Evolutionary conservation across 1,140 invertebrate species (phyloP), one percentile per base, ranked within the genome.

Genomic region (Rhopalosiphum maidis): DNA sequence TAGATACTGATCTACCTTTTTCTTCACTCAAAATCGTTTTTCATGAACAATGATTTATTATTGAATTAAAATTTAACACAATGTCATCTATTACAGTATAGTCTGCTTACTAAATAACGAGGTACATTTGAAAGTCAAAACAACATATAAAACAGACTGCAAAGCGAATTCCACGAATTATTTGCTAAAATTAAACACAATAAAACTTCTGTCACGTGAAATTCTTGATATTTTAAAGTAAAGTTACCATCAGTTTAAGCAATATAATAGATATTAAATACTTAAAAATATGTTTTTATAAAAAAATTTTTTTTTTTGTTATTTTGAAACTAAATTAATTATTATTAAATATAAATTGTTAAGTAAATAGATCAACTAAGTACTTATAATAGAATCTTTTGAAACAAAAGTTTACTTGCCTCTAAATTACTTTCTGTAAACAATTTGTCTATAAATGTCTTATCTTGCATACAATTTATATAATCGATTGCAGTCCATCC

Each of bases 401-500:
- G 4, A 46, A 25, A 46, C 37, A 88, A 88, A 60, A 68, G n/a
- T 30, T 15, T 51, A 85, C 35, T 55, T 43, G 86, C 91, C 82
- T 54, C 37, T 37, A 86, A 93, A 93, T 3, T 9, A 35, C 1
- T 93, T 41, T 85, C 82, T n/a, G 37, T 18, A 21, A 86, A 85
- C 3, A 55, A 41, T 37, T 82, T 22, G 95, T 98, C 98, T 95
- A 98, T 99, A 94, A 98, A 98, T 95, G 98, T 97, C 94, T 98
- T 98, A 94, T 99, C 98, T 30, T 97, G 96, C 60, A 98, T 95
- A 9, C 97, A 97, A 15, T 98, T 97, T 15, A 98, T 97, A 95
- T 99, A 99, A 95, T 99, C 98, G 68, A 99, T 96, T n/a, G 98
- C 97, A 9, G 98, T 99, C 94, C 98, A 96, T 54, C 98, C 98